A percentile compares a stretch with the other conserved stretches of the same genome.
Conservation (phyloP, 2,113 vertebrate genomes). For the Gambusia holbrooki region DNA sequence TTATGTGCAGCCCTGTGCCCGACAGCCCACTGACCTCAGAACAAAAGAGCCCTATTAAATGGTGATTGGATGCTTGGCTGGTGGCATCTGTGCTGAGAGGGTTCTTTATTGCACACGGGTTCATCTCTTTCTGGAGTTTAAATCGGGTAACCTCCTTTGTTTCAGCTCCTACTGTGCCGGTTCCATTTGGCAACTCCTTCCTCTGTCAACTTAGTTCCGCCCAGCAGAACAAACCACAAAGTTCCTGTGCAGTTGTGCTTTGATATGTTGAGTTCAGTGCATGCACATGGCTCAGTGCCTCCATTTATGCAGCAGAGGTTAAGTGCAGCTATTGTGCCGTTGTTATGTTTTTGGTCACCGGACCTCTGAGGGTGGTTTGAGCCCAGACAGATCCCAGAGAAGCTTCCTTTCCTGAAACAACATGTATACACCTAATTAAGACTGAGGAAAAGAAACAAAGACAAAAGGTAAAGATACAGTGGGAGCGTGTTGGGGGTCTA, state of each 20-base stretch:
- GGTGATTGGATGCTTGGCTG: constrained; percentile 51
- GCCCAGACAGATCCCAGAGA: constrained; percentile 18
- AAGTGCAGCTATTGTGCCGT: constrained; percentile 21
- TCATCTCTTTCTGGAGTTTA: constrained; percentile 48
- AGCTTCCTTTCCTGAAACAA: constrained; percentile 35
- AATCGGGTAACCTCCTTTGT: constrained; percentile 31
- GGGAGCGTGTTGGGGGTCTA: background rate
- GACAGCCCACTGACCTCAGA: constrained; percentile 44
- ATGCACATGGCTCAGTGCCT: constrained; percentile 14
- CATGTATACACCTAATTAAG: background rate
- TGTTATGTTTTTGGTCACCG: constrained; percentile 6
- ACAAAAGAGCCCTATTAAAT: constrained; percentile 62
- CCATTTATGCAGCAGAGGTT: constrained; percentile 8
- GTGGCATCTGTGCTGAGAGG: constrained; percentile 45
- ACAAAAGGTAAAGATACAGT: too few species aligned
- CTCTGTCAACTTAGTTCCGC: constrained; percentile 5
- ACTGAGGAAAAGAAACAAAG: background rate
- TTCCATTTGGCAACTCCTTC: constrained; percentile 35
- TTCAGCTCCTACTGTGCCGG: constrained; percentile 20
- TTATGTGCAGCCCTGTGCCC: constrained; percentile 55
- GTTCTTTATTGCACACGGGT: constrained; percentile 48
- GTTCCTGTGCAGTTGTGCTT: constrained; percentile 58
- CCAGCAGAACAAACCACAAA: constrained; percentile 23
- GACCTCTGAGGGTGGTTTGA: constrained; percentile 33
- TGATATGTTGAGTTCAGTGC: constrained; percentile 12